phyloP scores from a whole-genome alignment of 2,113 vertebrate species.

The Cryptomyrus ogoouensis region DNA sequence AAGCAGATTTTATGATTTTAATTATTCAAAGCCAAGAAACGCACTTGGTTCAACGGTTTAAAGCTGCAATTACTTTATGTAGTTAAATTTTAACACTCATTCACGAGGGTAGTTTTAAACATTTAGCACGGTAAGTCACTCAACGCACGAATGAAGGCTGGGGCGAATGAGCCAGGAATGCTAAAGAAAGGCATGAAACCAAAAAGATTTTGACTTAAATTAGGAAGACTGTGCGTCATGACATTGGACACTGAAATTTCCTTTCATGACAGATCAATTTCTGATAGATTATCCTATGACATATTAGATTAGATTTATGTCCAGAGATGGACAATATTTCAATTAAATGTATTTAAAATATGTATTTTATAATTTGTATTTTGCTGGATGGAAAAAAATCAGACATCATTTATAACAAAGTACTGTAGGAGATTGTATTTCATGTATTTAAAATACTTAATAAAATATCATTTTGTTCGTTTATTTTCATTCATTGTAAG shows the following conservation, averaged over 20 bases:
- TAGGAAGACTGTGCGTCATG: neutral
- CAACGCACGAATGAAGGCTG: neutral
- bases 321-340: neutral
- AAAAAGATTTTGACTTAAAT: neutral
- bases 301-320: neutral
- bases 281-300: neutral
- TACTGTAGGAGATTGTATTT: neutral
- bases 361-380: neutral
- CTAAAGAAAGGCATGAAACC: neutral
- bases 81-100: conserved; percentile 22
- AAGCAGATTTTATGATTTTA: conserved; percentile 29
- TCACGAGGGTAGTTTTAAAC: neutral
- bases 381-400: neutral
- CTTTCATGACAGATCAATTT: neutral
- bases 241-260: neutral
- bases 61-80: conserved; percentile 15
- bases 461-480: neutral
- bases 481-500: neutral
- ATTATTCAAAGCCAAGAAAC: conserved; percentile 34
- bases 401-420: neutral
- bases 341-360: neutral
- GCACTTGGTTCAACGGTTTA: conserved; percentile 23
- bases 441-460: neutral
- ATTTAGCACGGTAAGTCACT: neutral
- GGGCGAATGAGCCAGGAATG: neutral